Evolutionary conservation across 2,888 invertebrate genomes (phyloP).

Genomic region (Rutpela maculata): DNA sequence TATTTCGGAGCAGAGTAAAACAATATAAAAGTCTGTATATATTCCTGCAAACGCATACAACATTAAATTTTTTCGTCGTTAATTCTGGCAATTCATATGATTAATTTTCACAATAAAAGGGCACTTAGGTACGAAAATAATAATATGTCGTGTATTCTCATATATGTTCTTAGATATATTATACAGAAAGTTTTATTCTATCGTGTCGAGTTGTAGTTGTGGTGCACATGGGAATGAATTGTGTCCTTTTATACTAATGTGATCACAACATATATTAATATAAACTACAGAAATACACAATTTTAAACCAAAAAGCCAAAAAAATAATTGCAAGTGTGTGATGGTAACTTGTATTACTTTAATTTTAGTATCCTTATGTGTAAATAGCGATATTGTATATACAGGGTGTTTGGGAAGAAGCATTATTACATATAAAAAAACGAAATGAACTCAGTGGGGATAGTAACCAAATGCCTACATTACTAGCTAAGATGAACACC

Average conservation of each 20-base stretch:
- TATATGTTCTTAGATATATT: not conserved
- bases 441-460: slow-evolving; percentile 15
- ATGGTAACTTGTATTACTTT: slow-evolving; percentile 57
- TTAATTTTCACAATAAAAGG: slow-evolving; percentile 13
- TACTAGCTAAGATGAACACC: slow-evolving; percentile 33
- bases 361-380: slow-evolving; percentile 40
- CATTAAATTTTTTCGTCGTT: no score
- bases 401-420: slow-evolving; percentile 46
- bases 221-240: slow-evolving; percentile 24
- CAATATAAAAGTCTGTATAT: no score
- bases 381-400: slow-evolving; percentile 46
- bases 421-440: slow-evolving; percentile 23
- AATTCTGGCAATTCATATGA: no score
- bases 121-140: not conserved
- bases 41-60: no score
- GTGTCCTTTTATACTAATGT: slow-evolving; percentile 30
- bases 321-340: slow-evolving; percentile 64
- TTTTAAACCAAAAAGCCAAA: slow-evolving; percentile 44
- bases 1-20: no score
- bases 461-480: slow-evolving; percentile 26
- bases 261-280: slow-evolving; percentile 38
- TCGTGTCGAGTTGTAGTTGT: slow-evolving; percentile 38
- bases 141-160: not conserved
- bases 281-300: slow-evolving; percentile 43
- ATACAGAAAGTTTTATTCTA: not conserved